A percentile compares a stretch with the other conserved stretches of the same genome.
These are phyloP conservation scores for Sturmia bella DNA, from an alignment of 2,888 invertebrate genomes.

Conservation along the genomic window DNA sequence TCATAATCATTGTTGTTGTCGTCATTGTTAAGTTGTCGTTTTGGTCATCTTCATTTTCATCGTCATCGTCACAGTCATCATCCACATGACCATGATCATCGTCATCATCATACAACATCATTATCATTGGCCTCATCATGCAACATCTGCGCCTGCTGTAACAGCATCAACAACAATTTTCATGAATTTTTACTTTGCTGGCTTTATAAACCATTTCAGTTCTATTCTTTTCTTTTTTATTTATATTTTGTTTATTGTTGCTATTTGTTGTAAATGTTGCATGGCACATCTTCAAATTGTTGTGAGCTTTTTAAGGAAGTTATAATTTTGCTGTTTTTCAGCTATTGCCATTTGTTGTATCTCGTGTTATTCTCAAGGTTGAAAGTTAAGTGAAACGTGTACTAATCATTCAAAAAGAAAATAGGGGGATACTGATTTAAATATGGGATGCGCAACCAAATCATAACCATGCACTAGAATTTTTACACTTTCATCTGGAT, in stretches of 20 bases:
- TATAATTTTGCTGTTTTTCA: slow-evolving; percentile 63
- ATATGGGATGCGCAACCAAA: too few species aligned
- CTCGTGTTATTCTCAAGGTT: slow-evolving; percentile 31
- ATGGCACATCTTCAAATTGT: slow-evolving; percentile 63
- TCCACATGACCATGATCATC: slow-evolving; percentile 33
- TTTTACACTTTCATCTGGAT: too few species aligned
- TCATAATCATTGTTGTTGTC: slow-evolving; percentile 55
- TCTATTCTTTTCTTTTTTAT: slow-evolving; percentile 48
- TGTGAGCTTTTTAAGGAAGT: slow-evolving; percentile 64
- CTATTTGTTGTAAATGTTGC: slow-evolving; percentile 67
- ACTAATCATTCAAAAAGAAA: too few species aligned
- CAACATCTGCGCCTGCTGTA: slow-evolving; percentile 31
- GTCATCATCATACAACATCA: slow-evolving; percentile 39
- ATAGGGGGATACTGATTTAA: not conserved
- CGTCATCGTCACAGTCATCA: slow-evolving; percentile 49
- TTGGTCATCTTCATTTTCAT: slow-evolving; percentile 62
- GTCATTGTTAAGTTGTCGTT: slow-evolving; percentile 69
- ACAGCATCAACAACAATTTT: slow-evolving; percentile 20
- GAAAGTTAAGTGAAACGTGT: slow-evolving; percentile 46
- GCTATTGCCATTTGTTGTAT: slow-evolving; percentile 58
- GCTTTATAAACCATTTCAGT: slow-evolving; percentile 2
- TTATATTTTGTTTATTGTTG: slow-evolving; percentile 72
- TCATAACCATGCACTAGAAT: too few species aligned
- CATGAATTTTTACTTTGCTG: slow-evolving; percentile 37
- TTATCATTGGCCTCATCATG: slow-evolving; percentile 37